A percentile compares a stretch with the other conserved stretches of the same genome.
These are phyloP conservation scores for Hirtodrosophila alboralis DNA, from an alignment of 2,888 invertebrate species.

Conservation along the genomic window DNA sequence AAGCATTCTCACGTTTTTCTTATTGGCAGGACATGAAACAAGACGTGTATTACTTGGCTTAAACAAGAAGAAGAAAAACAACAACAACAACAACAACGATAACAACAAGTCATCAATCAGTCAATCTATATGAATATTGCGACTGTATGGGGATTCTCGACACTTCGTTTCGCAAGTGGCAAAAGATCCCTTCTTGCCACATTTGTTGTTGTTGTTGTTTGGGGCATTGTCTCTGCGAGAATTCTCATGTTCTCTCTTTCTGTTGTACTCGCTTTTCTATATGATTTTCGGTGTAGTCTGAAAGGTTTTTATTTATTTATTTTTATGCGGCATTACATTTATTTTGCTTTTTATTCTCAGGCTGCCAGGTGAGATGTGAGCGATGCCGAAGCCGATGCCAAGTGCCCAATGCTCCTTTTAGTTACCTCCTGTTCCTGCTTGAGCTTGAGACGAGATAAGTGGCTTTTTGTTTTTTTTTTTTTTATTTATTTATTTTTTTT, in stretches of 20 bases:
- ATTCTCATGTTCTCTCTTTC: not conserved
- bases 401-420: conserved; percentile 18
- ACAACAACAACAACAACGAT: conserved; percentile 2
- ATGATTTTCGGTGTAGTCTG: conserved; percentile 43
- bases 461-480: conserved; percentile 49
- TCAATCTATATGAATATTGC: conserved; percentile 39
- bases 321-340: conserved; percentile 71
- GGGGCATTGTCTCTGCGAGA: no score
- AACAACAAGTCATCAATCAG: conserved; percentile 45
- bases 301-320: conserved; percentile 68
- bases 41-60: no score
- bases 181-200: no score
- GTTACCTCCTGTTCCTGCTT: conserved; percentile 50
- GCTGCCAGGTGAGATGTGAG: conserved; percentile 60
- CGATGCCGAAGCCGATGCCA: conserved; percentile 35
- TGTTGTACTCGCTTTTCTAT: not conserved
- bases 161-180: no score
- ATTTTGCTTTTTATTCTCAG: conserved; percentile 68
- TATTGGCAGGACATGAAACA: conserved; percentile 14
- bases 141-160: conserved; percentile 10
- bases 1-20: no score
- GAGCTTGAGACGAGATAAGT: conserved; percentile 71
- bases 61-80: not conserved
- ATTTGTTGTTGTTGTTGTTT: conserved; percentile 3
- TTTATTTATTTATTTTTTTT: conserved; percentile 9